Base-by-base conservation (phyloP, 92 coral and sea anemone genomes). In the Parazoanthus darwini region DNA sequence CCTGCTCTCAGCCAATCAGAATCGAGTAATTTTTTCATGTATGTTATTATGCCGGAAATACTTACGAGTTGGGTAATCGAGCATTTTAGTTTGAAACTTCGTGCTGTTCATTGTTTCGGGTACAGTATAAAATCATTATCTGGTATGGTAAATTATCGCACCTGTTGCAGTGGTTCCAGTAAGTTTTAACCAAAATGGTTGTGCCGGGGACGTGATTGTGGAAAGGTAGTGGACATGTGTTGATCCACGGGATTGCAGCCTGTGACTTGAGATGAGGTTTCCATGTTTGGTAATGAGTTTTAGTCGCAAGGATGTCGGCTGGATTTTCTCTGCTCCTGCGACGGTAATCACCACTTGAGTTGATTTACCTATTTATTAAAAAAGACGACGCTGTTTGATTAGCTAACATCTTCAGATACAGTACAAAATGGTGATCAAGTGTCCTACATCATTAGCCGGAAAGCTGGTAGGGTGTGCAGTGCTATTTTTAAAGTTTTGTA, bases 251-350 rank as follows among this genome's bases (percentile, higher is more conserved):
- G 89, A 73, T 42, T 87, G 88, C 18, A 96, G 78, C 6, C 88
- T 81, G 82, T 91, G 89, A 54, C 89, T 73, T 50, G 92, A 82
- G 23, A 93, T 89, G 80, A 81, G 91, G 36, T 87, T 39, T 44
- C 98, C 98, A 63, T 93, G 78, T 25, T 89, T 88, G 80, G 92
- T 93, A 18, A 94, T 89, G 80, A 96, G 92, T 51, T 96, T 91
- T 37, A 96, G 86, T 37, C 79, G 83, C n/a, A 94, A 89, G 48
- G 97, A 91, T 48, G 72, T 74, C 51, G 74, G 66, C 59, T 85
- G 85, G 48, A 94, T 88, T 75, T 93, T 93, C 42, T 96, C 91
- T 20, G 89, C 75, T 36, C 96, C 98, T 0, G 96, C 95, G 5
- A 96, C 79, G 11, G 96, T 96, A 2, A 96, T 54, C 85, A 96